Base-by-base conservation (phyloP, 1,140 invertebrate genomes). In the Sminthurinus signatus region DNA sequence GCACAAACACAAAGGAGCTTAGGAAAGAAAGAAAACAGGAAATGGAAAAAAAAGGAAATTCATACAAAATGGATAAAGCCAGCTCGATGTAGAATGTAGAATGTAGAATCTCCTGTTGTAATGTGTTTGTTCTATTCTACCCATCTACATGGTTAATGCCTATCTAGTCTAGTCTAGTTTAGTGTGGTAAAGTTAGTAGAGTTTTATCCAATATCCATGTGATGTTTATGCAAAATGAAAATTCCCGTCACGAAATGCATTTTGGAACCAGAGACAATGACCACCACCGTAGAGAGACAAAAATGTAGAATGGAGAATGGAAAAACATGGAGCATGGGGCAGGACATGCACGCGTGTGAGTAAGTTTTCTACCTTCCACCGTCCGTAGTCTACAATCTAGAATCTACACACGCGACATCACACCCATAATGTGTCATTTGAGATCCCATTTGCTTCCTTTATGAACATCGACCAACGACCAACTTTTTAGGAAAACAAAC, bases 201-300 rank as follows among this genome's bases (percentile, higher is more conserved):
- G 39, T 12, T 42, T 10, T 42, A 12, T n/a, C 10, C 10, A 42
- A 10, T 42, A 52, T 52, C 50, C 50, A 52, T 52, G 27, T 15
- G 19, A 19, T 52, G 27, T 48, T 54, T 63, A 63, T 63, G 36
- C 54, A 56, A 63, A 63, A 63, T 63, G 54, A 63, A 51, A 63
- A 63, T 63, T 63, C 61, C 54, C 43, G 61, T 63, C 61, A 63
- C 61, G 61, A 57, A 63, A 56, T 56, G 42, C 61, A 63, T 63
- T 63, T 52, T 44, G 39, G 32, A 10, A 21, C 17, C 51, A 48
- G 29, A 46, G 43, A 56, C 52, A 63, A 57, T 57, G 54, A 57
- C 54, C 61, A 63, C 4, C n/a, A n/a, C n/a, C n/a, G 44, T 4
- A 25, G 44, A 25, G n/a, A 8, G n/a, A 5, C n/a, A 4, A 21